Evolutionary conservation across 2,888 invertebrate species (phyloP), one percentile per base, ranked within the genome.

Genomic region (Eubasilissa splendida): DNA sequence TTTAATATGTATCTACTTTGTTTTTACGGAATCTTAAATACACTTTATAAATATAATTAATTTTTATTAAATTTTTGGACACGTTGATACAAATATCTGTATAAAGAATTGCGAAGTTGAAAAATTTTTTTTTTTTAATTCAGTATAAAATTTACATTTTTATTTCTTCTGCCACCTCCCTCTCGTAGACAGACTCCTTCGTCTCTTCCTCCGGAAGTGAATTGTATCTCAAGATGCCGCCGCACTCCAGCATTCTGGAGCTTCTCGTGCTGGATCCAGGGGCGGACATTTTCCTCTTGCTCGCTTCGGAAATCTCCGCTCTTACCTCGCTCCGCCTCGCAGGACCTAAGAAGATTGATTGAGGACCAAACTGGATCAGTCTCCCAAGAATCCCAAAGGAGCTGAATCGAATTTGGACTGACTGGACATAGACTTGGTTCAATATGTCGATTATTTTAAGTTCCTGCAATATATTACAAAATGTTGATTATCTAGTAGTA

Each of bases 381-480:
- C 91, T 92, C 1, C 93, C 93, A 14, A 91, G 87, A 1, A 92
- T 89, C 1, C 90, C 90, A 66, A 92, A 88, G 50, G 91, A 91
- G 0, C 93, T 92, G 83, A 92, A 93, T 81, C 89, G 88, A 14
- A 93, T 87, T 81, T 89, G 89, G 22, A 93, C 85, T 0, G 90
- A 91, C 86, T 93, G 93, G 4, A 92, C 86, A 68, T 92, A 89
- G 77, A 88, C 89, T 80, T 92, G 91, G 82, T 92, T 91, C 83
- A 90, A 90, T 59, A 93, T 85, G 84, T 92, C 91, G 93, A 93
- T 93, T 52, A 93, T 87, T 85, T 92, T 91, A 11, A 93, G 84
- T 33, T 88, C 87, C 93, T 93, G 86, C 9, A 86, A 86, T 22
- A 22, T 22, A 22, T 22, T 22, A 22, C 22, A 22, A 22, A 22